Evolutionary conservation across 1,140 invertebrate species (phyloP).

Genomic region (Drosophila virilis): DNA sequence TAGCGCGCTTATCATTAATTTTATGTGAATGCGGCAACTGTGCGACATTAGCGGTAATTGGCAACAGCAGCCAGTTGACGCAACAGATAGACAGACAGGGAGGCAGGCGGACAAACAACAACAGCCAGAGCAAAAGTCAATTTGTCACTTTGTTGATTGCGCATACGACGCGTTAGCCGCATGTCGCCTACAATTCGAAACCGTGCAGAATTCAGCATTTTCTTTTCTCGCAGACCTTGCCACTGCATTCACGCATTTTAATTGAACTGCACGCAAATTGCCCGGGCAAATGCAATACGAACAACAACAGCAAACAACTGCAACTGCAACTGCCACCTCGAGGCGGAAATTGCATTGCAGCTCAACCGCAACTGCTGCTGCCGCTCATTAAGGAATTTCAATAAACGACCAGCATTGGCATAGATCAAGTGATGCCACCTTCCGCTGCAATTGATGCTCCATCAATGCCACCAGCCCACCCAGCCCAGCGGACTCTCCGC

Average conservation of each 20-base stretch:
- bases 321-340: conserved; percentile 25
- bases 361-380: conserved; percentile 34
- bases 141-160: conserved; percentile 67
- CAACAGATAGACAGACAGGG: conserved; percentile 30
- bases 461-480: too few species aligned
- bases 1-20: conserved; percentile 81
- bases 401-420: conserved; percentile 64
- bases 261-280: conserved; percentile 69
- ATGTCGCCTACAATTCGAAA: conserved; percentile 7
- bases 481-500: background rate
- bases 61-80: conserved; percentile 57
- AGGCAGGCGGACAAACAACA: conserved; percentile 12
- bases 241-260: conserved; percentile 40
- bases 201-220: conserved; percentile 15
- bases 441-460: conserved; percentile 30
- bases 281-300: conserved; percentile 32
- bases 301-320: conserved; percentile 12
- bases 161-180: conserved; percentile 33
- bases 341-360: conserved; percentile 71
- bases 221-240: background rate
- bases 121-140: conserved; percentile 35
- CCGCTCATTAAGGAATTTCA: conserved; percentile 82
- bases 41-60: conserved; percentile 82
- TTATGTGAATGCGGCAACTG: conserved; percentile 79
- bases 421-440: conserved; percentile 57